These are phyloP conservation scores for Amiota minor DNA, from an alignment of 2,888 invertebrate genomes.

Conservation along the genomic window DNA sequence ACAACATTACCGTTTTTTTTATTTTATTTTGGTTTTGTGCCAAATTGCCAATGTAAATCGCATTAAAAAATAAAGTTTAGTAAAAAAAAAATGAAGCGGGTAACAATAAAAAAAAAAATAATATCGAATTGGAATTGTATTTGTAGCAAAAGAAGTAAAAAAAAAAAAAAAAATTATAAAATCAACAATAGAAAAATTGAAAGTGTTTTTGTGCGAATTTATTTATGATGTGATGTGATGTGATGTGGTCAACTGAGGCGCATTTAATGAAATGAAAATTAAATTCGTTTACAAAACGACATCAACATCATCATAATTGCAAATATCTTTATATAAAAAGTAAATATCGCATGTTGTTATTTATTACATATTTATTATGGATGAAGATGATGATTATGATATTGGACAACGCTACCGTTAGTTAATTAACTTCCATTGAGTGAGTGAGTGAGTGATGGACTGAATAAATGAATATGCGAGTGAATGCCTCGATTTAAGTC, in stretches of 20 bases:
- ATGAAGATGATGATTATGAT: background rate
- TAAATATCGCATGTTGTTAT: background rate
- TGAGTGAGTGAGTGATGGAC: too few species aligned
- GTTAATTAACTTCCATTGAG: background rate
- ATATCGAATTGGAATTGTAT: background rate
- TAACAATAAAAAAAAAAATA: background rate
- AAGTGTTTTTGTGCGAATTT: slow-evolving; percentile 1
- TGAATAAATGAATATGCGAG: too few species aligned
- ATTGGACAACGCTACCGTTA: slow-evolving; percentile 10
- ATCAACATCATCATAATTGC: background rate
- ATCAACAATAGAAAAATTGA: background rate
- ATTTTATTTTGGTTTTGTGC: slow-evolving; percentile 57
- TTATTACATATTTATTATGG: background rate
- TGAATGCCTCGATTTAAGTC: too few species aligned
- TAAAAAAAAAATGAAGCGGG: slow-evolving; percentile 37
- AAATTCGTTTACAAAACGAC: background rate
- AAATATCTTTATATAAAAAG: too few species aligned
- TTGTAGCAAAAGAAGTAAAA: slow-evolving; percentile 23
- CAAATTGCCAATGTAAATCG: slow-evolving; percentile 63
- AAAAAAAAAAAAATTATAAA: slow-evolving; percentile 23
- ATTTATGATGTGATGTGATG: too few species aligned
- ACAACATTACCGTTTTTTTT: too few species aligned
- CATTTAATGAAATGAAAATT: background rate
- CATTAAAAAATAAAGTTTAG: slow-evolving; percentile 57
- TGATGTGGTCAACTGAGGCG: too few species aligned